Evolutionary conservation across 2,888 invertebrate genomes (phyloP).

Genomic region (Fragum whitleyi): DNA sequence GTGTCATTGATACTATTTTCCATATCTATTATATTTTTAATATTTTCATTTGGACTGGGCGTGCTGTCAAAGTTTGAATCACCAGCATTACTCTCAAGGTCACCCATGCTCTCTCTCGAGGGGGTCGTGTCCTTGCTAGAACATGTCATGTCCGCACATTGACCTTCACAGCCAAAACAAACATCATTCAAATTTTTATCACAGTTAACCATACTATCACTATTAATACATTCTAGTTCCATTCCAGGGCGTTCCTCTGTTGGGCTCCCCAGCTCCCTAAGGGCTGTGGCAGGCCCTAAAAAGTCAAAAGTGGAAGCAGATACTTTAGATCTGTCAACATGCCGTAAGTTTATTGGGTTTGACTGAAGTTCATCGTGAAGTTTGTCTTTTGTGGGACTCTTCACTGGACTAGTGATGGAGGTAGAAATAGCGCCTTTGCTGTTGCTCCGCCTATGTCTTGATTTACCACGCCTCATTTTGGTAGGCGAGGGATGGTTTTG

Average conservation of each 20-base stretch:
- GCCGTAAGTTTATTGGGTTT: conserved; percentile 68
- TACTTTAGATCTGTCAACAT: conserved; percentile 65
- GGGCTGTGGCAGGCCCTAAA: conserved; percentile 79
- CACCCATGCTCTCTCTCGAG: conserved; percentile 72
- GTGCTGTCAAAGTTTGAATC: conserved; percentile 74
- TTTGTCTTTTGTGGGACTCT: conserved; percentile 79
- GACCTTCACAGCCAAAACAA: conserved; percentile 84
- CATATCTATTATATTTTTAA: conserved; percentile 68
- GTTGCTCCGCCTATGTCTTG: conserved; percentile 83
- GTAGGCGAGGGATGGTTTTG: conserved; percentile 79
- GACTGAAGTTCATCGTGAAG: conserved; percentile 75
- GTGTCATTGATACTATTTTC: conserved; percentile 69
- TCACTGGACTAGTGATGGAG: conserved; percentile 75
- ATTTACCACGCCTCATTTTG: conserved; percentile 81
- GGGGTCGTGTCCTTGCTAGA: conserved; percentile 71
- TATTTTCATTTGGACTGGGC: conserved; percentile 67
- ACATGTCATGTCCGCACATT: conserved; percentile 81
- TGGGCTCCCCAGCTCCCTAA: conserved; percentile 72
- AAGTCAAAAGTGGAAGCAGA: conserved; percentile 76
- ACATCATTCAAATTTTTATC: conserved; percentile 82
- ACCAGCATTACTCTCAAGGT: conserved; percentile 79
- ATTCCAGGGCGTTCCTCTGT: conserved; percentile 33
- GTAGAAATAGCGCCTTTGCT: conserved; percentile 82
- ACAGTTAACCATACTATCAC: conserved; percentile 48
- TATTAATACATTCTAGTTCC: conserved; percentile 24